Evolutionary conservation across 2,797 vertebrate genomes (phyloP).

Genomic region (Coendou prehensilis): DNA sequence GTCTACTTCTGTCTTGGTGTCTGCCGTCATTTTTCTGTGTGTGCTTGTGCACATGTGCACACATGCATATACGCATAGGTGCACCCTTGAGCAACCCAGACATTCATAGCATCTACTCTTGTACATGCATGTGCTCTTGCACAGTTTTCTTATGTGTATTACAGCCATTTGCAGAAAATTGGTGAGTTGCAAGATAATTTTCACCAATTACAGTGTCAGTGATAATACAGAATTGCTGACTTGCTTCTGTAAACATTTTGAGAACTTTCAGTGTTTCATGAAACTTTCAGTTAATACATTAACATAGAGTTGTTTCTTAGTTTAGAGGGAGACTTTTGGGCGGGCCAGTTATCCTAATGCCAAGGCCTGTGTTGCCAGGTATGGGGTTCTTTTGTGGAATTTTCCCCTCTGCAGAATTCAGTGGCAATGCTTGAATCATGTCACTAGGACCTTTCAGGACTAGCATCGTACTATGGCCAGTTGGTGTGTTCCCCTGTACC

Average conservation of each 20-base stretch:
- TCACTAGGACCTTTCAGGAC: neutral
- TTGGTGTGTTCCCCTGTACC: neutral
- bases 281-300: neutral
- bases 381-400: neutral
- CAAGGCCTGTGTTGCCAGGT: neutral
- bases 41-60: rapidly evolving
- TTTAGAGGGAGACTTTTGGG: neutral
- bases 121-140: rapidly evolving
- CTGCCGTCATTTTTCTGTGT: neutral
- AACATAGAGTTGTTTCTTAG: neutral
- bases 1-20: neutral
- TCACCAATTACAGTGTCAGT: neutral
- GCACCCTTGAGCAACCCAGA: neutral
- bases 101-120: neutral
- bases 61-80: neutral
- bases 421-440: rapidly evolving
- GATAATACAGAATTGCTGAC: neutral
- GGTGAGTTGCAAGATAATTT: neutral
- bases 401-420: neutral
- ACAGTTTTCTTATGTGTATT: neutral
- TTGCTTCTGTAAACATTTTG: neutral
- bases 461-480: no score
- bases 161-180: neutral
- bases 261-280: neutral
- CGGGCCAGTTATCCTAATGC: neutral